Evolutionary conservation across 2,888 invertebrate genomes (phyloP), one percentile per base, ranked within the genome.

Genomic region (Tetheella fluctuosa): DNA sequence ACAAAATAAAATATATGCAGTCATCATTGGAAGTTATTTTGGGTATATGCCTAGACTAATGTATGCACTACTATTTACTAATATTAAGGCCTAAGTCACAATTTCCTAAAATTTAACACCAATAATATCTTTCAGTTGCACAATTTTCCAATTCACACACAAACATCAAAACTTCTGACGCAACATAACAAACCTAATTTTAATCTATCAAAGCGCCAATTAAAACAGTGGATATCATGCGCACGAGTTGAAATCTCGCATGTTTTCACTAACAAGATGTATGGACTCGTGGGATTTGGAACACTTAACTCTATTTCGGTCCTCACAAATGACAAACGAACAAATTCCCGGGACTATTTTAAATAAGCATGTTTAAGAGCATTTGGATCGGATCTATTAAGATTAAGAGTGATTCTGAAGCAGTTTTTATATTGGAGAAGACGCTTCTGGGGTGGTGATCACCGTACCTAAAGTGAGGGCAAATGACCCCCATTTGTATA

Each of bases 231-330:
- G 54, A 48, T 59, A 48, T n/a, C 20, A 62, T 59, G 62, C 59
- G 62, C 56, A 53, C 23, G 59, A 56, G 59, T 53, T 53, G 59
- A 52, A 42, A 56, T 55, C 52, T 57, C 20, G 48, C 58, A 42
- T 62, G 62, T 57, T 62, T 59, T 53, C 59, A 58, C 52, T 20
- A 52, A 52, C 58, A 58, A 58, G 28, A 56, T 59, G 57, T 59
- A 62, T 62, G 53, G 60, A 58, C 67, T 61, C 68, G 52, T 42
- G 67, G 65, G 70, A 67, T 55, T 62, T 54, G 56, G 59, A 62
- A 67, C 68, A 68, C 69, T 76, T 70, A 68, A 69, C 69, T 66
- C 70, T 77, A 76, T 74, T 74, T 74, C 65, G 59, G 63, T 62
- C 58, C 65, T 57, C 54, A 59, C 61, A 57, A 63, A 66, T 74